phyloP scores from a whole-genome alignment of 2,888 invertebrate genomes.

The Cheilosia vulpina region DNA sequence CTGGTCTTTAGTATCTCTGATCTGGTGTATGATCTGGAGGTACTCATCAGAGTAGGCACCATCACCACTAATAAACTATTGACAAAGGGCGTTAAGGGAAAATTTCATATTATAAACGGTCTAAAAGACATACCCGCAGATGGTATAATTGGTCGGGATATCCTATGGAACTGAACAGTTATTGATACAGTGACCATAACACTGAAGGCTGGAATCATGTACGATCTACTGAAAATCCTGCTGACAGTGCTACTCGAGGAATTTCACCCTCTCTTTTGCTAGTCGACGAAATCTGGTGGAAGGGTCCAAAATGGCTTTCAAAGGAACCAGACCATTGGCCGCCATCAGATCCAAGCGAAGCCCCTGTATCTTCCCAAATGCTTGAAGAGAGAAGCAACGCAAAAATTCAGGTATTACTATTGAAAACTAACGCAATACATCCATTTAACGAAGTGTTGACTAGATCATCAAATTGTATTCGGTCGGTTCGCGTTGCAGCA shows the following conservation, averaged over 20 bases:
- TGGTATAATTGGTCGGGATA: no score
- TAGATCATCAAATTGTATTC: no score
- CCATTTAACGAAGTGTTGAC: no score
- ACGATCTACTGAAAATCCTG: slow-evolving; percentile 5
- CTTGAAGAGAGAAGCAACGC: neutral
- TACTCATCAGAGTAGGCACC: no score
- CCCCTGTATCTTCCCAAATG: neutral
- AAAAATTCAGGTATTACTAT: neutral
- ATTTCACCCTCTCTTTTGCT: neutral
- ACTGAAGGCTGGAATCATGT: slow-evolving; percentile 1
- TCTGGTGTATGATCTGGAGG: neutral
- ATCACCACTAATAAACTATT: no score
- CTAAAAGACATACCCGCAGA: no score
- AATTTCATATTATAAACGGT: no score
- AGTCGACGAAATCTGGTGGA: slow-evolving; percentile 12
- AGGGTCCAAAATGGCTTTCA: slow-evolving; percentile 24
- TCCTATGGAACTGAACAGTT: no score
- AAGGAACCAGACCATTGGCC: neutral
- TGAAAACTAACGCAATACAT: no score
- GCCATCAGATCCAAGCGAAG: neutral
- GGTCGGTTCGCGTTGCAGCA: no score
- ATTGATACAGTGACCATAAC: no score
- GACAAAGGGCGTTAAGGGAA: no score
- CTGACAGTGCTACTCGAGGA: neutral
- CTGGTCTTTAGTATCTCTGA: neutral